Evolutionary conservation across 1,140 invertebrate species (phyloP).

Genomic region (Drosophila quadrilineata): DNA sequence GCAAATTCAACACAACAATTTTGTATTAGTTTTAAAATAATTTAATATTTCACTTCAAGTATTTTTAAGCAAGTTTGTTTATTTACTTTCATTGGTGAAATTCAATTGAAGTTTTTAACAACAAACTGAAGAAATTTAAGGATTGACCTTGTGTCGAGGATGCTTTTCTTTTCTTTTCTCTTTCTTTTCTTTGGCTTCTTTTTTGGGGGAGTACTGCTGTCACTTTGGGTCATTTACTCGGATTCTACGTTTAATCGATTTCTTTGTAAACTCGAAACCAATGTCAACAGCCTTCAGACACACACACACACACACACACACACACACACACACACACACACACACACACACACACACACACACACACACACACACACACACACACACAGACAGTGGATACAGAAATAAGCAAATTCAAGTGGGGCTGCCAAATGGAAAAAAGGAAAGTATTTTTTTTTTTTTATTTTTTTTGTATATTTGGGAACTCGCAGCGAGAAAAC

Average conservation of each 20-base stretch:
- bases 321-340: background rate
- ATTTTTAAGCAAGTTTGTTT: conserved; percentile 13
- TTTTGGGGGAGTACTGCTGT: background rate
- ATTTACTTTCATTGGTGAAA: background rate
- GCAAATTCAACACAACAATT: too few relatives aligned
- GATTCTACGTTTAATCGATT: conserved; percentile 48
- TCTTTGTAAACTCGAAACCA: conserved; percentile 47
- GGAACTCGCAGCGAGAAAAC: conserved; percentile 36
- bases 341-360: conserved; percentile 7
- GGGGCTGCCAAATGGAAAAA: conserved; percentile 31
- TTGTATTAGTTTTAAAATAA: background rate
- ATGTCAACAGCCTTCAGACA: conserved; percentile 47
- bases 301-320: background rate
- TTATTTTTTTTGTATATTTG: too few relatives aligned
- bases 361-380: background rate
- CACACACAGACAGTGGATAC: conserved; percentile 14
- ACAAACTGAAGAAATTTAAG: too few relatives aligned
- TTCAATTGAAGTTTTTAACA: conserved; percentile 17
- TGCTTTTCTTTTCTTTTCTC: too few relatives aligned
- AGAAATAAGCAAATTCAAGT: conserved; percentile 37
- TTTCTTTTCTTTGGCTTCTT: too few relatives aligned
- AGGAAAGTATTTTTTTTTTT: conserved; percentile 34
- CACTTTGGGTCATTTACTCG: conserved; percentile 43
- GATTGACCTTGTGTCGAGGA: conserved; percentile 32
- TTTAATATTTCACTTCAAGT: conserved; percentile 1